Evolutionary conservation across 2,797 vertebrate genomes (phyloP).

Genomic region (Peromyscus nudipes): DNA sequence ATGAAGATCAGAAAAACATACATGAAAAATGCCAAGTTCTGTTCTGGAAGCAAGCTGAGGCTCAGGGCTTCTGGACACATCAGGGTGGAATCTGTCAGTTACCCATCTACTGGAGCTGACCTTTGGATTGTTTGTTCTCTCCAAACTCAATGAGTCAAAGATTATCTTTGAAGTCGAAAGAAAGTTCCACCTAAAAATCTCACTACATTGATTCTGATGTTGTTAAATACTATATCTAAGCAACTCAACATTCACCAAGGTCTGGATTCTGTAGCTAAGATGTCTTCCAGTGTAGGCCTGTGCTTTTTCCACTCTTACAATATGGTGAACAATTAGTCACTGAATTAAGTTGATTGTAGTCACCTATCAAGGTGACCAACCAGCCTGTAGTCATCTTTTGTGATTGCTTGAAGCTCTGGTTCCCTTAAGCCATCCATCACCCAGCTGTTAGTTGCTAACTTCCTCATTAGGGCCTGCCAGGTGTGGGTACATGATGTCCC

Average conservation of each 20-base stretch:
- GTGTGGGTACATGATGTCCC: background rate
- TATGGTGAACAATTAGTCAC: background rate
- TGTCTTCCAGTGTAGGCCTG: background rate
- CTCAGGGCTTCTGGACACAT: background rate
- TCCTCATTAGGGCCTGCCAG: background rate
- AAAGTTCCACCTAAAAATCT: constrained; percentile 27
- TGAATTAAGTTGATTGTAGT: constrained; percentile 16
- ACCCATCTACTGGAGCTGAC: fast-evolving
- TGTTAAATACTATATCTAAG: background rate
- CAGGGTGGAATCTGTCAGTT: background rate
- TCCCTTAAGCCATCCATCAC: background rate
- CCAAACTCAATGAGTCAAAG: background rate
- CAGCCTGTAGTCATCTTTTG: background rate
- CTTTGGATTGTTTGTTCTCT: background rate
- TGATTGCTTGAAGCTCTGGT: background rate
- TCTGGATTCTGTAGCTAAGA: constrained; percentile 25
- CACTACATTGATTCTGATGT: background rate
- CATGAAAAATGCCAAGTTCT: background rate
- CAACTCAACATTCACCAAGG: background rate
- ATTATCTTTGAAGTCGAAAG: constrained; percentile 18
- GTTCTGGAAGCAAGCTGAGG: background rate
- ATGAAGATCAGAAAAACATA: background rate
- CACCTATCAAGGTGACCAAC: background rate
- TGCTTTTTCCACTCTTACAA: background rate
- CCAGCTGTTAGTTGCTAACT: background rate